A percentile compares a stretch with the other conserved stretches of the same genome.
phyloP scores from a whole-genome alignment of 30 jellyfish, hydroid and myxozoan species.

The Thelohanellus kitauei region DNA sequence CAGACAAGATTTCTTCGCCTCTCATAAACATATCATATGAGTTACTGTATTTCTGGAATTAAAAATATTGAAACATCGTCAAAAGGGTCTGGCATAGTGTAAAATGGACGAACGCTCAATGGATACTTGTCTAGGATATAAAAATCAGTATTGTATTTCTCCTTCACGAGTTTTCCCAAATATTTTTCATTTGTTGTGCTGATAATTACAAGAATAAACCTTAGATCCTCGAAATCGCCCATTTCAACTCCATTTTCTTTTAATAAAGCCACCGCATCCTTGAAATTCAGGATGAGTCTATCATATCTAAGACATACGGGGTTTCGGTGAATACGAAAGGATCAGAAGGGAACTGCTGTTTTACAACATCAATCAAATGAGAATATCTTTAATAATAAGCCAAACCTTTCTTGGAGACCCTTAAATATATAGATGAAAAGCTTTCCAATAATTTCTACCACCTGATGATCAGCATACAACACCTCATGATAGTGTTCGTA shows the following conservation, averaged over 20 bases:
- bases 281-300: constrained; percentile 37
- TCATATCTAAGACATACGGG: constrained; percentile 13
- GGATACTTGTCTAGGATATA: constrained; percentile 91
- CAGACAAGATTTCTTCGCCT: constrained; percentile 96
- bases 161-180: constrained; percentile 77
- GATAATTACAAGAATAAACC: constrained; percentile 12
- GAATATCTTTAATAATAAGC: constrained; percentile 16
- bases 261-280: constrained; percentile 74
- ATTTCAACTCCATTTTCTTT: constrained; percentile 85
- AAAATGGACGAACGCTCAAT: constrained; percentile 84
- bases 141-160: constrained; percentile 83
- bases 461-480: constrained; percentile 9
- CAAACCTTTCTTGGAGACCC: constrained; percentile 60
- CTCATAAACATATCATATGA: constrained; percentile 99
- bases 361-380: constrained; percentile 36
- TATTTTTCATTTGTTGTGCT: constrained; percentile 96
- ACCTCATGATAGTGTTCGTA: constrained; percentile 97
- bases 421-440: constrained; percentile 53
- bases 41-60: constrained; percentile 25
- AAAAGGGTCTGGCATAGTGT: constrained; percentile 97
- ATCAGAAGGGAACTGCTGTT: constrained; percentile 69
- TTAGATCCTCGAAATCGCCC: constrained; percentile 90
- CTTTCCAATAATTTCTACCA: constrained; percentile 43
- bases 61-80: constrained; percentile 10
- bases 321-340: constrained; percentile 82